Base-by-base conservation (phyloP, 2,888 invertebrate genomes). In the Mimachlamys varia region DNA sequence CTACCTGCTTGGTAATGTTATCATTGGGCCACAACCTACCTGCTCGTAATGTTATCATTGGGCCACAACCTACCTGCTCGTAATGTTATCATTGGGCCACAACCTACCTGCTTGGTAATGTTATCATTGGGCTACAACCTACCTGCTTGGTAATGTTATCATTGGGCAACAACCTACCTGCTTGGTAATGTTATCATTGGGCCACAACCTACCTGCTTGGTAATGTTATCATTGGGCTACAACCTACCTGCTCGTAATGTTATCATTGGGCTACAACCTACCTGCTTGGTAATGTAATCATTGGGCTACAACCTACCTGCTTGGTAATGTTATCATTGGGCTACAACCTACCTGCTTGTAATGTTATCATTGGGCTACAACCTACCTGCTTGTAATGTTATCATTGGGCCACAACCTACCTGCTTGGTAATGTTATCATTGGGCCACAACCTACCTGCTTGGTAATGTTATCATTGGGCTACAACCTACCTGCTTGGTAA, bases 1-100 rank as follows among this genome's bases (percentile, higher is more conserved):
- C n/a, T 92, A 93, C 93, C 93, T 92, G 91, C 76, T 89, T 92
- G 91, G 76, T 91, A 93, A 44, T 90, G 89, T 87, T 93, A n/a
- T n/a, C n/a, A n/a, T n/a, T n/a, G 33, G 27, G n/a, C 62, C 19
- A 7, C 37, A 0, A 58, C 53, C n/a, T 92, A 93, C 93, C 93
- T 92, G 91, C 76, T 89, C 91, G 76, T 91, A 93, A 44, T 90
- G 89, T 87, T 93, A n/a, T n/a, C n/a, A n/a, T n/a, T n/a, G 33
- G 27, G n/a, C 62, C 19, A 7, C 37, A 0, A 58, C 53, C n/a
- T 92, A 93, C 93, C 93, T 92, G 91, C 76, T 89, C 91, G 76
- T 91, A 93, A 44, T 90, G 89, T 87, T 93, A n/a, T n/a, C n/a
- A n/a, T n/a, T n/a, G 33, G 27, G n/a, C 62, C 19, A 7, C 37